A percentile compares a stretch with the other conserved stretches of the same genome.
Conservation (phyloP, 2,888 invertebrate species). For the Diarsia rubi region DNA sequence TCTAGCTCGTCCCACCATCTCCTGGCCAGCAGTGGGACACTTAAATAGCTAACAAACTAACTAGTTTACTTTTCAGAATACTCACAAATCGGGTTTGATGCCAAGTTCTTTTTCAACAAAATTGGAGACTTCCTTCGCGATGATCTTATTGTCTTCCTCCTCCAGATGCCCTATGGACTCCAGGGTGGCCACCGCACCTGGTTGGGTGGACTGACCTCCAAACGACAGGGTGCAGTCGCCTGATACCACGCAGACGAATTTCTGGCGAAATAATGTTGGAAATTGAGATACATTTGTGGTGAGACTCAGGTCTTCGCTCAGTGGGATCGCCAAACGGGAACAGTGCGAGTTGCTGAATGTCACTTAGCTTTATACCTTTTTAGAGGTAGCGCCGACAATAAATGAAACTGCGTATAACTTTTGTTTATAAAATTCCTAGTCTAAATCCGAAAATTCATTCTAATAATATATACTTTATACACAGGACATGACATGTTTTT, state of each 20-base stretch:
- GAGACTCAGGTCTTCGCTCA: not conserved
- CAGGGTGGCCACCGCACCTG: conserved; percentile 73
- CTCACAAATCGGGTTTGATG: conserved; percentile 67
- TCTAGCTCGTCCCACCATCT: too few relatives aligned
- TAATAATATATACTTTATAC: too few relatives aligned
- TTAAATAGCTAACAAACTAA: not conserved
- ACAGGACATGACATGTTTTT: too few relatives aligned
- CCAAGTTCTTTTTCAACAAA: conserved; percentile 79
- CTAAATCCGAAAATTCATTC: too few relatives aligned
- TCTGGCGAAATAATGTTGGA: conserved; percentile 58
- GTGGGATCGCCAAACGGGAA: not conserved
- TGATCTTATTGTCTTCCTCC: conserved; percentile 72
- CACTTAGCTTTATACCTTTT: not conserved
- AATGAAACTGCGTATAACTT: too few relatives aligned
- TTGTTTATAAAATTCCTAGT: too few relatives aligned
- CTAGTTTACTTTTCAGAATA: not conserved
- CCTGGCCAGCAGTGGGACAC: not conserved
- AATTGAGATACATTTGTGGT: not conserved
- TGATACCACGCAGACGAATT: conserved; percentile 71
- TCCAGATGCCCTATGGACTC: conserved; percentile 79
- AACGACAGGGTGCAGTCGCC: conserved; percentile 70
- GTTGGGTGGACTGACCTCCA: conserved; percentile 59
- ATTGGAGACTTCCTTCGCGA: conserved; percentile 73
- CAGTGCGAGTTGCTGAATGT: not conserved
- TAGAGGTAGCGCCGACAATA: too few relatives aligned